Base-by-base conservation (phyloP, 2,113 vertebrate species). In the Lepus americanus region DNA sequence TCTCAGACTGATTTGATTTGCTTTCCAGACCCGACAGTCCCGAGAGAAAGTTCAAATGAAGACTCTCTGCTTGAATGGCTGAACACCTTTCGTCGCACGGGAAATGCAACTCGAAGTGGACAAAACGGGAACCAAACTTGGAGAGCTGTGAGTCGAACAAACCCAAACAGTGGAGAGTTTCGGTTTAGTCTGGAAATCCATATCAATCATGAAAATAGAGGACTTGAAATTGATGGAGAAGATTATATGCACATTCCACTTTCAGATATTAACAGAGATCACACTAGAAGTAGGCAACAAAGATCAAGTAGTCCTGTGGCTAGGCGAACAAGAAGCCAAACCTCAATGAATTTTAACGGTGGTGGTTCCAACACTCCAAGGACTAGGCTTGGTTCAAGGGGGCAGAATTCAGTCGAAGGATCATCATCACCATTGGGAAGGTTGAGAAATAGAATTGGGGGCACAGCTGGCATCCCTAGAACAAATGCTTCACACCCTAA, bases 111-210 rank as follows among this genome's bases (percentile, higher is more conserved):
- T 69, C 99, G 99, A 89, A 99, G 99, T 2, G 99, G 99, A 23
- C 99, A 99, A 97, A 99, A 99, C 59, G 99, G 99, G 90, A 99
- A 99, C 97, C 99, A 99, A 96, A 99, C 99, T 19, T 99, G 99
- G 99, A 99, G 99, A 73, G 99, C 99, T 0, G 99, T 99, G 97
- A 99, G 99, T 96, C 99, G 99, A 97, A 99, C 99, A 74, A 99
- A 99, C 96, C 99, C 99, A 0, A 99, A 99, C 98, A 99, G 99
- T 20, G 99, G 99, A 49, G 99, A 99, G 95, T 99, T 99, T 92
- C 98, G 99, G 31, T 99, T 99, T 98, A 99, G 99, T 97, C 98
- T 99, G 44, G 99, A 99, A 98, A 99, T 99, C 96, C 99, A 99
- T 96, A 99, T 99, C 97, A 99, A 99, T 97, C 99, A 99, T 0